These are phyloP conservation scores for Tupaia tana DNA, from an alignment of 2,113 vertebrate genomes.

Conservation along the genomic window DNA sequence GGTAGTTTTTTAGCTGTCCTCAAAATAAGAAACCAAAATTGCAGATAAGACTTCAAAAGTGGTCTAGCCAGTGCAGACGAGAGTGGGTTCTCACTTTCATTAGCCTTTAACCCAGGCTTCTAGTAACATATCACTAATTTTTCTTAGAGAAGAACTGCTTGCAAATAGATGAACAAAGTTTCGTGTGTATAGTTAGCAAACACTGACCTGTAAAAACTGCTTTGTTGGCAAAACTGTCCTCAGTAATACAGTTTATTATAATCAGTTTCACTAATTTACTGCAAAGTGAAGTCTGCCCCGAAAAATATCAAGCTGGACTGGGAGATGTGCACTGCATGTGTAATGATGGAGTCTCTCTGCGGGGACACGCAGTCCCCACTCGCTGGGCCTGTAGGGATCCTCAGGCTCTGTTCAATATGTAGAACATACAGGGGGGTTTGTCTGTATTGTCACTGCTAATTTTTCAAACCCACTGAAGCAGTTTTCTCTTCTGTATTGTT, in stretches of 20 bases:
- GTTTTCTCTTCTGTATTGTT: not conserved
- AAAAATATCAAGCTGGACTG: not conserved
- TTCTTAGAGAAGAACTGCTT: conserved; percentile 11
- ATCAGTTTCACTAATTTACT: not conserved
- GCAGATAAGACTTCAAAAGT: not conserved
- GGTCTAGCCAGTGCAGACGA: not conserved
- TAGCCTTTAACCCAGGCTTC: not conserved
- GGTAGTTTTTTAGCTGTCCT: not conserved
- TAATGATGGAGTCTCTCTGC: not conserved
- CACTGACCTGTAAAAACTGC: not conserved
- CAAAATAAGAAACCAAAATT: not conserved
- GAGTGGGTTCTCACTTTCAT: not conserved
- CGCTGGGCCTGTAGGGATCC: not conserved
- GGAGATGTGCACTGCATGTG: not conserved
- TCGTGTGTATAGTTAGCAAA: not conserved
- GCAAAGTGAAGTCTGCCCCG: conserved; percentile 6
- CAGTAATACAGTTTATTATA: conserved; percentile 22
- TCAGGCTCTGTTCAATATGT: not conserved
- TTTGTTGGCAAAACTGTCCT: conserved; percentile 30
- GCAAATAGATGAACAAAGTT: conserved; percentile 13
- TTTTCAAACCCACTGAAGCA: conserved; percentile 2
- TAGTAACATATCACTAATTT: not conserved
- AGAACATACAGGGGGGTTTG: not conserved
- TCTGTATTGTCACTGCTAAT: not conserved
- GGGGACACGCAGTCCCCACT: not conserved